Base-by-base conservation (phyloP, 1,140 invertebrate genomes). In the Drosophila orena region DNA sequence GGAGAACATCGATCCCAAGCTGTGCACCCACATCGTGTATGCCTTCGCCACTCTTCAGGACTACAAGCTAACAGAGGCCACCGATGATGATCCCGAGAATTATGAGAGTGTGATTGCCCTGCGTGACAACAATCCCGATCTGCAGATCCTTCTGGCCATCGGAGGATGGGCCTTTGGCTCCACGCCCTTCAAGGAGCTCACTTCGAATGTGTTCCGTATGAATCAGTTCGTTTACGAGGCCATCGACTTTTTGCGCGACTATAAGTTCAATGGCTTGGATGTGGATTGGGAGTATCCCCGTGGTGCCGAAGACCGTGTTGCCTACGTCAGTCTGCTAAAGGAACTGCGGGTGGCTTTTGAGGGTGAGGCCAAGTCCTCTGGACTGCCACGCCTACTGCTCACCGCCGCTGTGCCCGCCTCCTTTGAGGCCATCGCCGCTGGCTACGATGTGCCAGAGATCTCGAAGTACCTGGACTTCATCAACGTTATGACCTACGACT, bases 251-350 rank as follows among this genome's bases (percentile, higher is more conserved):
- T 93, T 99, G 2, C 94, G 98, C 24, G 96, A 97, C 86, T 96
- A 97, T 76, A 96, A 97, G 92, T 98, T 99, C 91, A 98, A 99
- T 89, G 98, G 98, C 6, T 93, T 92, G 58, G 98, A 99, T 79
- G 96, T 99, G 1, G 98, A 99, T 89, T 99, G 98, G 98, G 98
- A 99, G 93, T 98, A 98, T 93, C 98, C 98, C 3, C 95, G 97
- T 89, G 97, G 97, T 15, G 95, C 95, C 5, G 97, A 98, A 79
- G 98, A 99, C 88, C 94, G 96, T 38, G 93, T 95, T 1, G 95
- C 96, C 14, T 98, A 97, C 84, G 95, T 97, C 0, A 96, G 96
- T 90, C 93, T 98, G 1, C 92, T 98, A 24, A 75, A 79, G 20
- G 97, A 98, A 93, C 93, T 98, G 1, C 94, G 97, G 30, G 92